These are phyloP conservation scores for Tonatia bakeri DNA, from an alignment of 2,113 vertebrate species.

Conservation along the genomic window DNA sequence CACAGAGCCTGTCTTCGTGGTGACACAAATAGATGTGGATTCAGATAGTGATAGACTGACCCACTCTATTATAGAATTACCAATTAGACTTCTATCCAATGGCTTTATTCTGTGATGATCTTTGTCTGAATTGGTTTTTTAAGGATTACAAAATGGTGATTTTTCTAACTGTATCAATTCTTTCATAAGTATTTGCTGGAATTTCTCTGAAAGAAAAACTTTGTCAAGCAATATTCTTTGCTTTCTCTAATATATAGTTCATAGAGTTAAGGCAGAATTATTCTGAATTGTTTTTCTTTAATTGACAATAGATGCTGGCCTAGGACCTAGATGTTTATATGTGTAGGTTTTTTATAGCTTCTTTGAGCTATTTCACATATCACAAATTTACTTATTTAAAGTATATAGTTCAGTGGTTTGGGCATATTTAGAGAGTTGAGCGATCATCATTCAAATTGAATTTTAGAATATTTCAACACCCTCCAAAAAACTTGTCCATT, in stretches of 20 bases:
- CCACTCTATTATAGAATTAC: background rate
- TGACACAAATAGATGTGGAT: background rate
- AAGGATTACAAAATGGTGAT: background rate
- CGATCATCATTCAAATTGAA: background rate
- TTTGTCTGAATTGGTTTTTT: background rate
- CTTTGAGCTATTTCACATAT: background rate
- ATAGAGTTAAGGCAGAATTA: background rate
- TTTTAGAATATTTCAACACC: background rate
- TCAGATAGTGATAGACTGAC: background rate
- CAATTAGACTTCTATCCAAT: background rate
- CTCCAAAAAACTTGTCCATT: background rate
- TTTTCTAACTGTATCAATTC: background rate
- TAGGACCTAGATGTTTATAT: background rate
- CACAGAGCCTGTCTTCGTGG: background rate
- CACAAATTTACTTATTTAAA: background rate
- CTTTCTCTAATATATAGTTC: background rate
- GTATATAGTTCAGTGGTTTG: background rate
- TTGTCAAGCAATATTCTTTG: background rate
- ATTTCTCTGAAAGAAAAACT: background rate
- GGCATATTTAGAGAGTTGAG: background rate
- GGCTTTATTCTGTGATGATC: background rate
- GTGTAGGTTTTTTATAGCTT: background rate
- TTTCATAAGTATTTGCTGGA: background rate
- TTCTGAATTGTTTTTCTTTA: background rate
- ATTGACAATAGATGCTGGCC: background rate